Evolutionary conservation across 1,140 invertebrate species (phyloP).

Genomic region (Mamestra configurata): DNA sequence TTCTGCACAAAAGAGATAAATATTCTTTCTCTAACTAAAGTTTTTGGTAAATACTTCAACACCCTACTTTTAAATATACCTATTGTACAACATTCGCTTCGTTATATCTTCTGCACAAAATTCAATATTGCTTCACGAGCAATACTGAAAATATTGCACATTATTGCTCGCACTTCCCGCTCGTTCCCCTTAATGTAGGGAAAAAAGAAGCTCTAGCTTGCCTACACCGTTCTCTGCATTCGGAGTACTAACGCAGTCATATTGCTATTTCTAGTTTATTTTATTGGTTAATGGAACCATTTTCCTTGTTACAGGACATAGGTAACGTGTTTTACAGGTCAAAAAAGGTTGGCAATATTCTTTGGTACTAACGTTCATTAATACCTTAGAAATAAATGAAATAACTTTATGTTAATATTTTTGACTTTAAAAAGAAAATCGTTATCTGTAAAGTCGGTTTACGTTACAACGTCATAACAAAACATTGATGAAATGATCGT

Average conservation of each 20-base stretch:
- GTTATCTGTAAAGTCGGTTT: no score
- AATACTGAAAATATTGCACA: conserved; percentile 21
- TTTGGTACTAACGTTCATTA: no score
- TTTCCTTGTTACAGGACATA: no score
- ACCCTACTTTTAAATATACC: neutral
- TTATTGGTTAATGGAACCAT: neutral
- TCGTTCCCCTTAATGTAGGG: conserved; percentile 1
- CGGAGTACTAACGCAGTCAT: neutral
- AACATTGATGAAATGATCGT: no score
- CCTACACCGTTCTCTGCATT: neutral
- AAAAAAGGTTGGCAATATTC: no score
- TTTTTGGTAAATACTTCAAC: no score
- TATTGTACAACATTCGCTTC: neutral
- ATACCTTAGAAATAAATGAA: no score
- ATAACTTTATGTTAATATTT: no score
- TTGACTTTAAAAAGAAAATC: no score
- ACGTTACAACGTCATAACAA: no score
- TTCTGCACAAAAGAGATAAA: neutral
- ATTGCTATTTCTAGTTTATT: neutral
- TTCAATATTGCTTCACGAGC: conserved; percentile 19
- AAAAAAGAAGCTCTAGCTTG: neutral
- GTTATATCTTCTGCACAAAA: neutral
- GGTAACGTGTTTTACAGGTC: no score
- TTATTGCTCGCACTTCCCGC: conserved; percentile 5
- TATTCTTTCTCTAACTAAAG: no score